phyloP scores from a whole-genome alignment of 2,888 invertebrate genomes.

The Ormyrus pomaceus region DNA sequence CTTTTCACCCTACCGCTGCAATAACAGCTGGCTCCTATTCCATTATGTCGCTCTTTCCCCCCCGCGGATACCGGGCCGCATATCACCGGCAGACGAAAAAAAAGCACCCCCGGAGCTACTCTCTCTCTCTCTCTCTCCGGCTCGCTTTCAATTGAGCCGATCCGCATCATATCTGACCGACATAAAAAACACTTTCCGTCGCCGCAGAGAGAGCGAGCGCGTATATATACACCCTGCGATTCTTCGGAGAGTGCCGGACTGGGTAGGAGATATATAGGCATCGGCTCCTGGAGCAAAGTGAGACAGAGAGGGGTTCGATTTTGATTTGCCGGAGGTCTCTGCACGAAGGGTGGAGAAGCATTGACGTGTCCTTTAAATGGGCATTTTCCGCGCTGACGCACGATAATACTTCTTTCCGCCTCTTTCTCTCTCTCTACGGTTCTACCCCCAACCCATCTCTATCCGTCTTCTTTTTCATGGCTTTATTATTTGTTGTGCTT shows the following conservation, averaged over 20 bases:
- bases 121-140: no score
- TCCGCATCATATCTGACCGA: conserved; percentile 57
- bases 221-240: not conserved
- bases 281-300: not conserved
- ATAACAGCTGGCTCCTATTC: conserved; percentile 56
- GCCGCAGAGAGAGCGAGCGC: conserved; percentile 10
- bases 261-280: not conserved
- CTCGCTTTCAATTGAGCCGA: conserved; percentile 58
- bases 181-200: conserved; percentile 55
- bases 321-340: conserved; percentile 49
- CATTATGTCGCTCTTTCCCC: conserved; percentile 51
- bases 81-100: conserved; percentile 17
- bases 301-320: conserved; percentile 30
- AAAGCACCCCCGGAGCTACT: conserved; percentile 30
- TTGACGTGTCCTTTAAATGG: conserved; percentile 56
- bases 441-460: not conserved
- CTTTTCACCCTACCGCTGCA: conserved; percentile 51
- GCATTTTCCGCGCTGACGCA: conserved; percentile 56
- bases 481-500: conserved; percentile 50
- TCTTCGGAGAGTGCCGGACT: conserved; percentile 1
- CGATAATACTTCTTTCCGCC: conserved; percentile 55
- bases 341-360: conserved; percentile 34
- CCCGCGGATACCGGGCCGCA: conserved; percentile 38
- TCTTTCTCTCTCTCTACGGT: not conserved
- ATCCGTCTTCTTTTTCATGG: conserved; percentile 47